Base-by-base conservation (phyloP, 2,113 vertebrate genomes). In the Struthidea cinerea region DNA sequence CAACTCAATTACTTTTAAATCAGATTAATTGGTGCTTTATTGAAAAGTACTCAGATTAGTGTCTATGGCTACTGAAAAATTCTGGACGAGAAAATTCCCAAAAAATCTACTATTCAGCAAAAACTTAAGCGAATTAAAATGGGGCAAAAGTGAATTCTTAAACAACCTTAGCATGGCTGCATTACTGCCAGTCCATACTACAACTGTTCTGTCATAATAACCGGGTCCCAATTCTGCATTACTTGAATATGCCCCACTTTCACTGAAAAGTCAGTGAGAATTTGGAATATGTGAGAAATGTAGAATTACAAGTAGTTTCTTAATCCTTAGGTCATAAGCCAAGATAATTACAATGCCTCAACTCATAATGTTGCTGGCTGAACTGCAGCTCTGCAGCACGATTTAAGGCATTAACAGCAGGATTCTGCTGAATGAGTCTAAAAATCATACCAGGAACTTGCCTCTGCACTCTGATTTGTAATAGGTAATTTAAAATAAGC, bases 341-440 rank as follows among this genome's bases (percentile, higher is more conserved):
- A 76, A 50, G 68, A 90, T 94, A 95, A 94, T 96, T 92, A 76
- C 19, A 95, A 88, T 91, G 55, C 75, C 69, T 94, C 69, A 78
- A 52, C 33, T 82, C n/a, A 56, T 39, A 79, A 59, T 42, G 73
- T 24, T 75, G 37, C 41, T 85, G 68, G 61, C 79, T 94, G 70
- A 95, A 93, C 42, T 8, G 8, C 91, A 95, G 50, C 44, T 96
- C 86, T 84, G 59, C 15, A 90, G 49, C 32, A 81, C 26, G 44
- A 80, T 95, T 77, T 70, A 91, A 52, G 84, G 63, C 71, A 86
- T 56, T 91, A 97, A 92, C 55, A 87, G 65, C 47, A 90, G 67
- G 84, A 97, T 59, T 92, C 71, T 84, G 82, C 68, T 94, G 90
- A 94, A 96, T 93, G 91, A 94, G 68, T 84, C 44, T 80, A 94